Evolutionary conservation across 2,797 vertebrate genomes (phyloP).

Genomic region (Oophaga sylvatica): DNA sequence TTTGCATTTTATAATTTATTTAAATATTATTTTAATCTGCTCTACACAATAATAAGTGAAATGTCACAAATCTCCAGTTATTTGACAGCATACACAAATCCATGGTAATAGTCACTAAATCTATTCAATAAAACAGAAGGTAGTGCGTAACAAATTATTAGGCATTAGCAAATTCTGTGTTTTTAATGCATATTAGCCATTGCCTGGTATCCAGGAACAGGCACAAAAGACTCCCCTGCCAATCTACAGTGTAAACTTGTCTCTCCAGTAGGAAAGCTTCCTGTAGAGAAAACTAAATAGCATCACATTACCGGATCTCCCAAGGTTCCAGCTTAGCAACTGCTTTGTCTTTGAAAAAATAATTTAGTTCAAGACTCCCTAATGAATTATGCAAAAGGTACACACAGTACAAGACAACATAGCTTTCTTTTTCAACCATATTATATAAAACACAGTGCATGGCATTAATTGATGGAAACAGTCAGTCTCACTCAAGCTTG

Average conservation of each 20-base stretch:
- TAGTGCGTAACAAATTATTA: slow-evolving; percentile 11
- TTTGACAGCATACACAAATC: background rate
- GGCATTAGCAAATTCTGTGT: slow-evolving; percentile 66
- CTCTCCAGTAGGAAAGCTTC: slow-evolving; percentile 76
- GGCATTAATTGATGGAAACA: slow-evolving; percentile 77
- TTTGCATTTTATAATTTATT: no score
- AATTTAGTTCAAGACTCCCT: slow-evolving; percentile 75
- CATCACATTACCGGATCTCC: slow-evolving; percentile 82
- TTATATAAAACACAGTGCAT: slow-evolving; percentile 76
- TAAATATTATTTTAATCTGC: no score
- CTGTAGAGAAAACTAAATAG: slow-evolving; percentile 78
- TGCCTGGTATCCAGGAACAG: slow-evolving; percentile 70
- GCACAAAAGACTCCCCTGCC: slow-evolving; percentile 66
- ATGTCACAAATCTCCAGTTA: background rate
- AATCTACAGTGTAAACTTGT: slow-evolving; percentile 69
- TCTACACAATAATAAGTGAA: no score
- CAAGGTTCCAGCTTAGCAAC: slow-evolving; percentile 91
- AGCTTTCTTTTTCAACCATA: slow-evolving; percentile 74
- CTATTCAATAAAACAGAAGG: background rate
- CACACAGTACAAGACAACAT: slow-evolving; percentile 74
- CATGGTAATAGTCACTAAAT: background rate
- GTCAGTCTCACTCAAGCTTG: slow-evolving; percentile 68
- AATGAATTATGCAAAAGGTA: slow-evolving; percentile 80
- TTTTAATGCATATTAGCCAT: slow-evolving; percentile 63
- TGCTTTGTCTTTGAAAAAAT: slow-evolving; percentile 85